These are phyloP conservation scores for Nerophis ophidion DNA, from an alignment of 2,113 vertebrate genomes.

Conservation along the genomic window DNA sequence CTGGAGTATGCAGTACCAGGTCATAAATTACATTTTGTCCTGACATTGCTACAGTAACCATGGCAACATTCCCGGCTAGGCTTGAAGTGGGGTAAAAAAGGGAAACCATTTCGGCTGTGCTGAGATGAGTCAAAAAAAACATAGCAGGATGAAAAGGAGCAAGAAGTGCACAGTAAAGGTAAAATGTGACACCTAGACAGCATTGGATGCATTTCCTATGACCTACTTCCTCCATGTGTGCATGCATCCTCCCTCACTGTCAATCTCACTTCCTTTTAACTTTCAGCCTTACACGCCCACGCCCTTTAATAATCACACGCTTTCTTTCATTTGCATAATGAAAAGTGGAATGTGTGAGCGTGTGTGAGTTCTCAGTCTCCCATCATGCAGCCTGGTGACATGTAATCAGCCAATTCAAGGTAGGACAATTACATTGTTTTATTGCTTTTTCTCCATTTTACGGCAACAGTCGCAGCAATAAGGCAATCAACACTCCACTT, in stretches of 20 bases:
- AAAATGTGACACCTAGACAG: slow-evolving; percentile 19
- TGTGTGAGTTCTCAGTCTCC: background rate
- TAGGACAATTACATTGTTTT: slow-evolving; percentile 2
- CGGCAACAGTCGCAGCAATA: background rate
- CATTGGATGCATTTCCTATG: slow-evolving; percentile 12
- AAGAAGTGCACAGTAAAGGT: background rate
- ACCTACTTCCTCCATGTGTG: slow-evolving; percentile 8
- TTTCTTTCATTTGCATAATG: slow-evolving; percentile 30
- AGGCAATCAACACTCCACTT: slow-evolving; percentile 2
- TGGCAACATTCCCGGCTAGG: slow-evolving; percentile 32
- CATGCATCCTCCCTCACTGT: slow-evolving; percentile 26
- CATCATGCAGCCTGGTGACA: background rate
- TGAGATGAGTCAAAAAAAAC: slow-evolving; percentile 12
- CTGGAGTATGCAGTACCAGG: slow-evolving; percentile 11
- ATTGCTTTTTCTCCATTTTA: slow-evolving; percentile 2
- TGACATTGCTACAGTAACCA: slow-evolving; percentile 37
- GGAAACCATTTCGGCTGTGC: background rate
- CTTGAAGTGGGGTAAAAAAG: slow-evolving; percentile 6
- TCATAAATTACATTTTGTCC: slow-evolving; percentile 17
- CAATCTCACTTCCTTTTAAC: slow-evolving; percentile 8
- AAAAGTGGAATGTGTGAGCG: slow-evolving; percentile 4
- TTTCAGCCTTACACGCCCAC: slow-evolving; percentile 16
- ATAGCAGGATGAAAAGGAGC: background rate
- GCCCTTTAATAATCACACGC: slow-evolving; percentile 18
- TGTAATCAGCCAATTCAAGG: slow-evolving; percentile 16